phyloP scores from a whole-genome alignment of 2,797 vertebrate species.

The Sardinella longiceps region DNA sequence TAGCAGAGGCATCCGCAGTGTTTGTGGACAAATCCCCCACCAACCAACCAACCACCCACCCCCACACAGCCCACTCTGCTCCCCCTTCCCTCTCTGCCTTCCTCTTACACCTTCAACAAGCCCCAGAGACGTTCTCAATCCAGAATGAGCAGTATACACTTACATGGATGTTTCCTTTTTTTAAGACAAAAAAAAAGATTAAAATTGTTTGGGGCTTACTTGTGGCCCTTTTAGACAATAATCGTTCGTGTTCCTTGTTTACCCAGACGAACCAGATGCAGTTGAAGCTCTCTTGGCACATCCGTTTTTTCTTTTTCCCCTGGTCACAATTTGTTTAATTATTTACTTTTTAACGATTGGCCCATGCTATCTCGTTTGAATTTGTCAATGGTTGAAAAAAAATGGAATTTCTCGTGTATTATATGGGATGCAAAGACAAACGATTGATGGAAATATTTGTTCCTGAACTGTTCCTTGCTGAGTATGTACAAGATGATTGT shows the following conservation, averaged over 20 bases:
- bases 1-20: constrained; percentile 78
- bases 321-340: not conserved
- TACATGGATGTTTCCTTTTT: constrained; percentile 1
- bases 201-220: not conserved
- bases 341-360: constrained; percentile 24
- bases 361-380: not conserved
- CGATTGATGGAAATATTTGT: not conserved
- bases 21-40: constrained; percentile 57
- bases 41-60: too few species aligned
- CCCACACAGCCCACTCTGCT: not conserved
- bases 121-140: not conserved
- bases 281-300: not conserved
- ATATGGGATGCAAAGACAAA: constrained; percentile 2
- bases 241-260: constrained; percentile 14
- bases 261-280: not conserved
- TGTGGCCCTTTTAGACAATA: constrained; percentile 19
- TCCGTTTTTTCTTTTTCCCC: not conserved
- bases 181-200: constrained; percentile 8
- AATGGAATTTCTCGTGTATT: not conserved
- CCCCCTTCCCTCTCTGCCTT: constrained; percentile 59
- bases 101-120: not conserved
- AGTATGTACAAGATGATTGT: constrained; percentile 41
- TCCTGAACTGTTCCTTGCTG: constrained; percentile 34
- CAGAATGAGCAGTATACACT: constrained; percentile 15
- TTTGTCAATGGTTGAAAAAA: constrained; percentile 7